These are phyloP conservation scores for Rhinichthys osculus DNA, from an alignment of 2,797 vertebrate species.

Conservation along the genomic window DNA sequence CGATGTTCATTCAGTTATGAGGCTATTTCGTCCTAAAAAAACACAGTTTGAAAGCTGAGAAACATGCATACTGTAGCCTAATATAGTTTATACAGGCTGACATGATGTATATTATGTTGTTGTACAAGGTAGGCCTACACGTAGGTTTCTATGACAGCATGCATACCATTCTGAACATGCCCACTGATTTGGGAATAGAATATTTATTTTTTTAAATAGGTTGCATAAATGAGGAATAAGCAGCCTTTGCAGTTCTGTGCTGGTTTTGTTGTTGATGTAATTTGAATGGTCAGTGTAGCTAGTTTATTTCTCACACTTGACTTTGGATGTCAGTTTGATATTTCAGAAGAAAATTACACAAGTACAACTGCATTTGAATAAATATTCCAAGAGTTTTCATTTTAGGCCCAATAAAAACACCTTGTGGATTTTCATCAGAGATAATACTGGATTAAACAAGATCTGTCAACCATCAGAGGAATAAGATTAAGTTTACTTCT, in stretches of 20 bases:
- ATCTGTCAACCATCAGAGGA: background rate
- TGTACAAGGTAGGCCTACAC: background rate
- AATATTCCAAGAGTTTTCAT: background rate
- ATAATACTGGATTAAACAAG: background rate
- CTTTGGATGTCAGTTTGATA: background rate
- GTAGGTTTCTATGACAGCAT: background rate
- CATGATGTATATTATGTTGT: no score
- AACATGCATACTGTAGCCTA: no score
- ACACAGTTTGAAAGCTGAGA: background rate
- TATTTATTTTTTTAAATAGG: background rate
- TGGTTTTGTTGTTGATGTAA: background rate
- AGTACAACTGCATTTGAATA: background rate
- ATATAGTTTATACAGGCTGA: no score
- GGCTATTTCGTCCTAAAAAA: background rate
- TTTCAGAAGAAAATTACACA: background rate
- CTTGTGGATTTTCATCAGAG: background rate
- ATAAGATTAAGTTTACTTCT: background rate
- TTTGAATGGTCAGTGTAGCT: background rate
- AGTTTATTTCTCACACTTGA: background rate
- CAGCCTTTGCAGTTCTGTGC: background rate
- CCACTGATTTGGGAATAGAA: background rate
- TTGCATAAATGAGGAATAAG: background rate
- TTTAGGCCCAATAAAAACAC: background rate
- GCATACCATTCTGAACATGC: no score
- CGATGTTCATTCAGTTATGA: background rate